Evolutionary conservation across 1,140 invertebrate species (phyloP), one percentile per base, ranked within the genome.

Genomic region (Pissodes strobi): DNA sequence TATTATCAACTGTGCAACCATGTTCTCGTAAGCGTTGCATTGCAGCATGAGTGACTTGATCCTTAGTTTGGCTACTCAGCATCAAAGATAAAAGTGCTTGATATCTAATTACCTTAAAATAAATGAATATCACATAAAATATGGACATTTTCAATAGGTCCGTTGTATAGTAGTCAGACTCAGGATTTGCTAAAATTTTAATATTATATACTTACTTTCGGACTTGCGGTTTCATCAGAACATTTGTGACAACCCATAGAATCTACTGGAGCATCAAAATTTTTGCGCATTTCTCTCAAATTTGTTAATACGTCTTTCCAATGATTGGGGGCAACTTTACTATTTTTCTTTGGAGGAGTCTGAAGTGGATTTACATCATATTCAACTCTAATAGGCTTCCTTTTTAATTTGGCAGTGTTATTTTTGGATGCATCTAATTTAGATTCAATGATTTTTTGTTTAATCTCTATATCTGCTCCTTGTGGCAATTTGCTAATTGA

Each of bases 51-150:
- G 93, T 98, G 0, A 96, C 87, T 80, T 95, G 86, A 82, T 99
- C 97, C 79, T 95, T 97, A 0, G 97, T 99, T 80, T 98, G 96
- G 80, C 94, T 97, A 25, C 96, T 99, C 1, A 99, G 75, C 94
- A 99, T 98, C 10, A 99, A 79, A 4, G 95, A 90, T 49, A 99
- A 80, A 19, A 99, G 78, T n/a, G 87, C 85, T 78, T 99, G 96
- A 81, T 90, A 97, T 56, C 94, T 82, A 65, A 82, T 84, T 2
- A 89, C 86, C 89, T n/a, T 92, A 73, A 53, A 79, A 79, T 58
- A 46, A 15, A 48, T 27, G 62, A 52, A 9, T n/a, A n/a, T n/a
- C n/a, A n/a, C n/a, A n/a, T n/a, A n/a, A n/a, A n/a, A n/a, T n/a
- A n/a, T n/a, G n/a, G n/a, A n/a, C n/a, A n/a, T n/a, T n/a, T n/a